Conservation (phyloP, 2,113 vertebrate species). For the Tupaia tana region DNA sequence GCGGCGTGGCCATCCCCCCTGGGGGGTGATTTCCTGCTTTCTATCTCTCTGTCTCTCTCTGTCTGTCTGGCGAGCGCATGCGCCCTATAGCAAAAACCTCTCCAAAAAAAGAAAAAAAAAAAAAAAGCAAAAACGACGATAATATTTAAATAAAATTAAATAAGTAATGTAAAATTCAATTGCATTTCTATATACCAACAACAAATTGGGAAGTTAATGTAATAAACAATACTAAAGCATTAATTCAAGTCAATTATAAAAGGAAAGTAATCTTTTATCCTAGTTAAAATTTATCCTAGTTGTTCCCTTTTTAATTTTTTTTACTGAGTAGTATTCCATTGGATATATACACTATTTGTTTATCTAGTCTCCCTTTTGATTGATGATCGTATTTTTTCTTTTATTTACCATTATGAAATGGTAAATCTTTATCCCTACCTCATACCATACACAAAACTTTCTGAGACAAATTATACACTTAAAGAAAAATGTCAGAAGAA, state of each 20-base stretch:
- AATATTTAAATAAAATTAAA: constrained; percentile 27
- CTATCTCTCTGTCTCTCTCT: no score
- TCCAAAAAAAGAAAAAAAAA: no score
- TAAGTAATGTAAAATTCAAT: constrained; percentile 15
- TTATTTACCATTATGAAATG: not conserved
- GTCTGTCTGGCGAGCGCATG: no score
- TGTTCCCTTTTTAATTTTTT: not conserved
- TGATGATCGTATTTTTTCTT: not conserved
- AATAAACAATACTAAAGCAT: constrained; percentile 6
- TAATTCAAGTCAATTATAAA: constrained; percentile 5
- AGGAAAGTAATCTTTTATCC: not conserved
- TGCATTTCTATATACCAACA: constrained; percentile 4
- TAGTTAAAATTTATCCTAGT: not conserved
- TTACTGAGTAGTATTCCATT: not conserved
- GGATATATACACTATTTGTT: not conserved
- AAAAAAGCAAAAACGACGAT: not conserved
- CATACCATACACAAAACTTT: not conserved
- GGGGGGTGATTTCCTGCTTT: no score
- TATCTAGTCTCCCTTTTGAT: not conserved
- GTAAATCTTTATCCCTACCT: not conserved
- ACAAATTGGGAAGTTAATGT: not conserved
- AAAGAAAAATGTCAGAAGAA: constrained; percentile 32
- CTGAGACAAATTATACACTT: not conserved
- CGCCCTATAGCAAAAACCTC: no score
- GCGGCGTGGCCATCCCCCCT: no score